Percentiles rank a stretch among this genome's conserved stretches.
phyloP scores from a whole-genome alignment of 1,140 invertebrate genomes.

The Chironomus striatipennis region DNA sequence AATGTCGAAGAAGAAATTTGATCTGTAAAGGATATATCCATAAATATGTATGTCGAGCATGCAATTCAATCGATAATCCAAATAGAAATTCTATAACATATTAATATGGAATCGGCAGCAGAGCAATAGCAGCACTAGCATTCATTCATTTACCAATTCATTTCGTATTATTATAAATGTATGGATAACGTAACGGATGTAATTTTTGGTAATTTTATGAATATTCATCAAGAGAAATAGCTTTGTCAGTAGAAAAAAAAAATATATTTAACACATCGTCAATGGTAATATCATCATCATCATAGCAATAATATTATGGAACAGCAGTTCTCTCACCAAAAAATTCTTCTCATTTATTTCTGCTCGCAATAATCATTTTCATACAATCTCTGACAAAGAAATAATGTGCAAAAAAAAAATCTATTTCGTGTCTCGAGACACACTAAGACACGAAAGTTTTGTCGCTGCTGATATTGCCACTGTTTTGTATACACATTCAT shows the following conservation, averaged over 20 bases:
- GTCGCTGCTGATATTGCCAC: background rate
- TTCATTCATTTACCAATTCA: too few relatives aligned
- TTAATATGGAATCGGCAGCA: background rate
- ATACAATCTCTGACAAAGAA: background rate
- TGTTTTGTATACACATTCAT: too few relatives aligned
- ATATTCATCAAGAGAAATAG: conserved; percentile 13
- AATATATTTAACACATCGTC: background rate
- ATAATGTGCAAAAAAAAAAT: background rate
- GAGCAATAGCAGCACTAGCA: too few relatives aligned
- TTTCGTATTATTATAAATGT: too few relatives aligned
- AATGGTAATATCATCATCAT: background rate
- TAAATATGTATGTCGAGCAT: background rate
- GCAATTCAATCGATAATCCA: conserved; percentile 12
- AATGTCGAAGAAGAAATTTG: background rate
- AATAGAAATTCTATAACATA: background rate
- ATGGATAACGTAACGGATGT: background rate
- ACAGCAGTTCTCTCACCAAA: background rate
- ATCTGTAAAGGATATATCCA: conserved; percentile 1
- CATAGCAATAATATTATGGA: background rate
- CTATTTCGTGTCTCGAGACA: background rate
- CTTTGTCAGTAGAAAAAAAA: background rate
- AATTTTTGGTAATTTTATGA: background rate
- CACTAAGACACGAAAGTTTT: background rate
- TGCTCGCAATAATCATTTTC: background rate
- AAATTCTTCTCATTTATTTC: background rate